Percentiles rank a stretch among this genome's conserved stretches.
Evolutionary conservation across 2,797 vertebrate species (phyloP).

Genomic region (Cygnus olor): DNA sequence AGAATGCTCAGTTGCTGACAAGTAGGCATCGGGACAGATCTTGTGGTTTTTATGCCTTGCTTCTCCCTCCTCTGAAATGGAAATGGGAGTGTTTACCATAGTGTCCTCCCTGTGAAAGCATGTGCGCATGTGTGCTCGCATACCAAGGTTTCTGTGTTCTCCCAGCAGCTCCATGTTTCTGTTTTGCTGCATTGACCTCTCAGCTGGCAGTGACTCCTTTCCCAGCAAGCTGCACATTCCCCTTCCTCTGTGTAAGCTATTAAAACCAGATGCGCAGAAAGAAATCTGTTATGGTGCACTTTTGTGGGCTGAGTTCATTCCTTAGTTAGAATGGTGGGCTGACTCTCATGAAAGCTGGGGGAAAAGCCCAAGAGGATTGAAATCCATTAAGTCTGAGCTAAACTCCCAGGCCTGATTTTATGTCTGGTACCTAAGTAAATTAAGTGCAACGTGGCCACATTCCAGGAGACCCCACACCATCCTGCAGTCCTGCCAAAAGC

Average conservation of each 20-base stretch:
- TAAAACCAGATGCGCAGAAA: conserved; percentile 23
- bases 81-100: background rate
- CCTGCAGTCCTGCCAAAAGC: background rate
- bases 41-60: background rate
- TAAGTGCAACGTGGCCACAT: background rate
- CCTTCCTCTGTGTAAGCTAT: background rate
- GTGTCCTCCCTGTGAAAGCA: background rate
- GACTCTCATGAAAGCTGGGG: background rate
- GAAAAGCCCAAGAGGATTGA: background rate
- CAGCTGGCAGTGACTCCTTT: conserved; percentile 4
- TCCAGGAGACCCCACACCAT: background rate
- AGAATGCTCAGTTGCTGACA: background rate
- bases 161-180: background rate
- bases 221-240: conserved; percentile 33
- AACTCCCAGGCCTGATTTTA: background rate
- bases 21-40: background rate
- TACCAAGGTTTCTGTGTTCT: background rate
- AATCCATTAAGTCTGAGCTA: background rate
- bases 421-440: background rate
- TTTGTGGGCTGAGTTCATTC: background rate
- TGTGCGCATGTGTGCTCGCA: background rate
- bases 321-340: background rate
- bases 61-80: background rate
- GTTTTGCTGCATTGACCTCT: conserved; percentile 17
- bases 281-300: background rate